Conservation (phyloP, 2,113 vertebrate species). For the Sarotherodon lohbergeri region DNA sequence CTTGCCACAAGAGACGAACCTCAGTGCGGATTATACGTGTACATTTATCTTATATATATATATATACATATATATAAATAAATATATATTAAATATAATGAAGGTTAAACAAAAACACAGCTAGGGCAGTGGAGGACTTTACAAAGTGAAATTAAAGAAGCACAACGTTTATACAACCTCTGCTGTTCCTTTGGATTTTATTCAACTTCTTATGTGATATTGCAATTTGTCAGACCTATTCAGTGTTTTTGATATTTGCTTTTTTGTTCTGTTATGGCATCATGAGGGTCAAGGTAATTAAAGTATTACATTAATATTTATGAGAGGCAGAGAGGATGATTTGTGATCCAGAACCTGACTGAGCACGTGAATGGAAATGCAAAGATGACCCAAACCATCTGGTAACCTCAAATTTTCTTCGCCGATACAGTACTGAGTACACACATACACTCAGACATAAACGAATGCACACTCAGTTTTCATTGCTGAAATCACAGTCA, state of each 20-base stretch:
- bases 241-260: conserved; percentile 59
- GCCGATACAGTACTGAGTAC: neutral
- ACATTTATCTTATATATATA: conserved; percentile 71
- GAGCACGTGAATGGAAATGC: neutral
- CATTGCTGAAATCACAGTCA: neutral
- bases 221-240: conserved; percentile 61
- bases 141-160: conserved; percentile 73
- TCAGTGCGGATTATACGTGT: conserved; percentile 65
- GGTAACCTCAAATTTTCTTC: conserved; percentile 8
- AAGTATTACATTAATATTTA: conserved; percentile 60
- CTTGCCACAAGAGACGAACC: conserved; percentile 53
- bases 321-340: conserved; percentile 20
- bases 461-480: neutral
- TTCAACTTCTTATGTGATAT: conserved; percentile 65
- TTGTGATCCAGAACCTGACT: conserved; percentile 15
- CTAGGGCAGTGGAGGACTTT: conserved; percentile 59
- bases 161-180: conserved; percentile 78
- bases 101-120: conserved; percentile 62
- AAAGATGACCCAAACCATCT: neutral
- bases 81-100: conserved; percentile 73
- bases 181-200: conserved; percentile 65
- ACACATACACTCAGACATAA: neutral
- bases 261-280: conserved; percentile 36
- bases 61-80: conserved; percentile 45
- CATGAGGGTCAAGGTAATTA: conserved; percentile 29